Percentiles rank a stretch among this genome's conserved stretches.
These are phyloP conservation scores for Arrhopalites spinosus DNA, from an alignment of 2,888 invertebrate genomes.

Conservation along the genomic window DNA sequence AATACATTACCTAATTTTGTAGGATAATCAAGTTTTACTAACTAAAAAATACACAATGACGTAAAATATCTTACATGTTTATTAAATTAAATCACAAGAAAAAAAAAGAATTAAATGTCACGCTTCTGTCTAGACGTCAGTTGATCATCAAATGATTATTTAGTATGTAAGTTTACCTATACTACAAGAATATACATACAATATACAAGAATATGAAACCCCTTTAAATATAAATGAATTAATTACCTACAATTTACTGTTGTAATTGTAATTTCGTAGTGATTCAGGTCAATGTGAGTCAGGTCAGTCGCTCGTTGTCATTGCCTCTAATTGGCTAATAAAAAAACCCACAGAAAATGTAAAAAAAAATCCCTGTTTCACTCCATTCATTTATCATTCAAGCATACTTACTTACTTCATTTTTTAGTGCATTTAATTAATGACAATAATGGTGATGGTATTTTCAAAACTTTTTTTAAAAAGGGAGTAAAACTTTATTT, in stretches of 20 bases:
- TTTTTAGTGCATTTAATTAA: neutral
- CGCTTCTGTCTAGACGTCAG: conserved; percentile 6
- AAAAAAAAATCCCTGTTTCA: neutral
- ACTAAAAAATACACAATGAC: neutral
- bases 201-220: neutral
- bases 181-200: neutral
- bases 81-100: neutral
- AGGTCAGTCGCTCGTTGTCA: conserved; percentile 17
- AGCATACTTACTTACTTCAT: neutral
- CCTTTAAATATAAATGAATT: neutral
- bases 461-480: neutral
- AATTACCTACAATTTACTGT: neutral
- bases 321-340: conserved; percentile 33
- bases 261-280: neutral
- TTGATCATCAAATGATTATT: neutral
- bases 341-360: conserved; percentile 37
- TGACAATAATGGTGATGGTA: neutral
- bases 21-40: neutral
- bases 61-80: neutral
- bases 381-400: neutral
- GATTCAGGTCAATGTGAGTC: conserved; percentile 27
- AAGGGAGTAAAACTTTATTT: neutral
- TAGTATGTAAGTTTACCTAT: neutral
- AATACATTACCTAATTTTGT: neutral
- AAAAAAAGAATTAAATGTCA: neutral